Conservation (phyloP, 2,888 invertebrate genomes). For the Sericinus montela region DNA sequence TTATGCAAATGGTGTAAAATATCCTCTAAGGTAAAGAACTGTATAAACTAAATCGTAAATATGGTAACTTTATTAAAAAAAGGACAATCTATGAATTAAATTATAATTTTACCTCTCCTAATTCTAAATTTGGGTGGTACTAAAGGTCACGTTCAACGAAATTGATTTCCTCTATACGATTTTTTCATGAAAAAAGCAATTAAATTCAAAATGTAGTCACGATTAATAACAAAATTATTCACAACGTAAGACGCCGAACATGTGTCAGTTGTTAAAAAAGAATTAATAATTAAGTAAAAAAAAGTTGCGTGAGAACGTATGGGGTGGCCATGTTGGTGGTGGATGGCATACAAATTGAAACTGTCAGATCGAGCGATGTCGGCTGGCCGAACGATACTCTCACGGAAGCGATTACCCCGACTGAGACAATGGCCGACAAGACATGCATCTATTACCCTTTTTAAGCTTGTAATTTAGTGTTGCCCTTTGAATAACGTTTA, state of each 20-base stretch:
- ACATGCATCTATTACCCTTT: conserved; percentile 74
- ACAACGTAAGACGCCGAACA: conserved; percentile 36
- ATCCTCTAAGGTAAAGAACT: no score
- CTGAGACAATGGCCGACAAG: conserved; percentile 72
- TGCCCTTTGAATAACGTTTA: conserved; percentile 50
- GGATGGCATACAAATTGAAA: conserved; percentile 64
- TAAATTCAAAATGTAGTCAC: conserved; percentile 49
- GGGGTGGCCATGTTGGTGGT: conserved; percentile 51
- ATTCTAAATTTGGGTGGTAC: no score
- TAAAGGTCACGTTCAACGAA: conserved; percentile 9
- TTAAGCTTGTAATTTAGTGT: conserved; percentile 51
- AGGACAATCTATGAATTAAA: no score
- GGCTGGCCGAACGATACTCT: conserved; percentile 49
- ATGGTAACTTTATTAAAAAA: no score
- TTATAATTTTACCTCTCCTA: no score
- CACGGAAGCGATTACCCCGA: conserved; percentile 72
- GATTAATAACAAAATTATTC: conserved; percentile 41
- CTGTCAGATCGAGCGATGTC: conserved; percentile 54
- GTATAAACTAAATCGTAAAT: no score
- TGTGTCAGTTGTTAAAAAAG: conserved; percentile 55
- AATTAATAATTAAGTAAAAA: conserved; percentile 71
- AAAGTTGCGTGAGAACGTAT: conserved; percentile 66
- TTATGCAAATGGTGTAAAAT: no score
- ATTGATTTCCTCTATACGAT: no score
- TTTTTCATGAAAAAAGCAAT: conserved; percentile 23